A percentile compares a stretch with the other conserved stretches of the same genome.
Conservation (phyloP, 2,888 invertebrate species). For the Acronicta psi region DNA sequence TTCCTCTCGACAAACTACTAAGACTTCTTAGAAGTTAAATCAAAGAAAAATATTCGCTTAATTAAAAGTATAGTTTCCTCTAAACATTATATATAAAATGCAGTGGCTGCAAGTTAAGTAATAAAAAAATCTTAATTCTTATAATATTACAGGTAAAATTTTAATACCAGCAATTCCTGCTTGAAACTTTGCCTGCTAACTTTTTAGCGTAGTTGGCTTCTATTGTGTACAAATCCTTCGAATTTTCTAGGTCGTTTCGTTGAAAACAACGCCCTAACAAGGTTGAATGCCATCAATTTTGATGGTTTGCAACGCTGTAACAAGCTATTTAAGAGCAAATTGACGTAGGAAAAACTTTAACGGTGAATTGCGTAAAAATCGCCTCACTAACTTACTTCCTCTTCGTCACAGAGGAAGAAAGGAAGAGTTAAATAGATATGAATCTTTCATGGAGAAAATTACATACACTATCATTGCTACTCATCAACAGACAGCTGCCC, state of each 20-base stretch:
- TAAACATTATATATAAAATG: conserved; percentile 1
- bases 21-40: too few species aligned
- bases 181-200: conserved; percentile 24
- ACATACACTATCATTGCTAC: too few species aligned
- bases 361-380: conserved; percentile 21
- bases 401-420: neutral
- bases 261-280: conserved; percentile 41
- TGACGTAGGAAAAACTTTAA: conserved; percentile 34
- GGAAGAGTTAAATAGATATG: neutral
- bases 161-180: conserved; percentile 10
- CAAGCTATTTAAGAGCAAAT: conserved; percentile 38
- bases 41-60: too few species aligned
- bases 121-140: conserved; percentile 37
- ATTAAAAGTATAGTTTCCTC: neutral
- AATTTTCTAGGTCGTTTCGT: conserved; percentile 28
- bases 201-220: conserved; percentile 26
- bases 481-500: too few species aligned
- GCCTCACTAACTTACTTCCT: conserved; percentile 3
- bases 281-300: conserved; percentile 38
- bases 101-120: conserved; percentile 14
- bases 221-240: conserved; percentile 11
- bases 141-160: conserved; percentile 6
- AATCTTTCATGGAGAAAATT: too few species aligned
- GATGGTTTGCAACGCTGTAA: conserved; percentile 34
- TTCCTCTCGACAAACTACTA: too few species aligned